Base-by-base conservation (phyloP, 2,113 vertebrate genomes). In the Scortum barcoo region DNA sequence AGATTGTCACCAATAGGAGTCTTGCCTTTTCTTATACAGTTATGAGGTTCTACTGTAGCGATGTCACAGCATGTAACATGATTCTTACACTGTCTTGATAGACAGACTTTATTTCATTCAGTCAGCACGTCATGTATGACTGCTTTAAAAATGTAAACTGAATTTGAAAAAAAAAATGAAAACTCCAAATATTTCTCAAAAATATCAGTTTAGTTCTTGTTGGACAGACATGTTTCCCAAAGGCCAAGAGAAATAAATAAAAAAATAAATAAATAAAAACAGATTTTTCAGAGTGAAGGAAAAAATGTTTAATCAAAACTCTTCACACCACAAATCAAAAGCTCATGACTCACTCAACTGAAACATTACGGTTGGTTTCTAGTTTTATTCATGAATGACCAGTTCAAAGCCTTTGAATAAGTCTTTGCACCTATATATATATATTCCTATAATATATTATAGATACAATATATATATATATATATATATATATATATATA, bases 291-390 rank as follows among this genome's bases (percentile, higher is more conserved):
- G 61, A 33, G 4, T 61, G 22, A 68, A 50, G 7, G 44, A 56
- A 63, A 44, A 22, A 70, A 44, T 2, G 3, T 81, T 48, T 48
- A 33, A 44, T 50, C 14, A 66, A 73, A 81, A 56, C 2, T 1
- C 61, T 65, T 28, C 8, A 1, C 50, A 62, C 26, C 19, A 48
- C 24, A 46, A 76, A 80, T 68, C n/a, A 53, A 70, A 76, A 69
- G 12, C 38, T 24, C 20, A 7, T 50, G 33, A 58, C 38, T 63
- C 20, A 46, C 38, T 51, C 10, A 57, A 68, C 42, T 28, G 26
- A 48, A 66, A 53, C 5, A 11, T 20, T 53, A 1, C 11, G 60
- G 66, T 33, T 14, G 0, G 26, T 24, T 54, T 81, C 40, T 65
- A 4, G 46, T 66, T 72, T 44, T 68, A 61, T 73, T 72, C 57